Evolutionary conservation across 1,140 invertebrate species (phyloP).

Genomic region (Lepidurus apus): DNA sequence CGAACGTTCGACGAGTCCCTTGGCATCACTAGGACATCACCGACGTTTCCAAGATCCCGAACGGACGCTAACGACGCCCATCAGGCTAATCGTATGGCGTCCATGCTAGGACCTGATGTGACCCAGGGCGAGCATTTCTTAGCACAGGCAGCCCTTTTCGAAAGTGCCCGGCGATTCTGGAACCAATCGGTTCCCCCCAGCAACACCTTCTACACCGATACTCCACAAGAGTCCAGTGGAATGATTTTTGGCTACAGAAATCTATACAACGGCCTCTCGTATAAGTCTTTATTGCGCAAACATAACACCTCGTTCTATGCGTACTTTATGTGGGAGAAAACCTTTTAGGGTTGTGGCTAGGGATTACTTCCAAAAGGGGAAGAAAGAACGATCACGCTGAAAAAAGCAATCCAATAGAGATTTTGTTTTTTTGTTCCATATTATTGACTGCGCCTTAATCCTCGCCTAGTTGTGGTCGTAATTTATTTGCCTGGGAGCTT

Average conservation of each 20-base stretch:
- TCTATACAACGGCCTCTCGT: not conserved
- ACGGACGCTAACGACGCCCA: slow-evolving; percentile 20
- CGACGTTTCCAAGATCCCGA: slow-evolving; percentile 10
- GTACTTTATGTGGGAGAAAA: not conserved
- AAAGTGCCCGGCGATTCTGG: not conserved
- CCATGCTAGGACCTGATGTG: slow-evolving; percentile 8
- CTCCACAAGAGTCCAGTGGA: not conserved
- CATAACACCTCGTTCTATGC: not conserved
- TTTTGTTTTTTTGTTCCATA: not conserved
- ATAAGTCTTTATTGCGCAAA: not conserved
- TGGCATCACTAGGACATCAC: slow-evolving; percentile 14
- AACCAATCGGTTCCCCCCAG: not conserved
- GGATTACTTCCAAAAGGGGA: not conserved
- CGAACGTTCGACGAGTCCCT: slow-evolving; percentile 2
- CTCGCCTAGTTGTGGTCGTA: slow-evolving; percentile 17
- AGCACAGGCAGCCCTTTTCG: not conserved
- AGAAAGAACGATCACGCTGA: not conserved
- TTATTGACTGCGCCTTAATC: slow-evolving; percentile 13
- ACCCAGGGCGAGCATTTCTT: slow-evolving; percentile 16
- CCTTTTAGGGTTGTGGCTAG: not conserved
- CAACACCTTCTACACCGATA: not conserved
- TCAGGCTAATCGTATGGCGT: slow-evolving; percentile 21
- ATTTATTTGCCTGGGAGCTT: not conserved
- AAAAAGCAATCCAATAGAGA: not conserved
- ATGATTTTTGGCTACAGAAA: slow-evolving; percentile 16